These are phyloP conservation scores for Tethea ocularis DNA, from an alignment of 2,888 invertebrate genomes.

Conservation along the genomic window DNA sequence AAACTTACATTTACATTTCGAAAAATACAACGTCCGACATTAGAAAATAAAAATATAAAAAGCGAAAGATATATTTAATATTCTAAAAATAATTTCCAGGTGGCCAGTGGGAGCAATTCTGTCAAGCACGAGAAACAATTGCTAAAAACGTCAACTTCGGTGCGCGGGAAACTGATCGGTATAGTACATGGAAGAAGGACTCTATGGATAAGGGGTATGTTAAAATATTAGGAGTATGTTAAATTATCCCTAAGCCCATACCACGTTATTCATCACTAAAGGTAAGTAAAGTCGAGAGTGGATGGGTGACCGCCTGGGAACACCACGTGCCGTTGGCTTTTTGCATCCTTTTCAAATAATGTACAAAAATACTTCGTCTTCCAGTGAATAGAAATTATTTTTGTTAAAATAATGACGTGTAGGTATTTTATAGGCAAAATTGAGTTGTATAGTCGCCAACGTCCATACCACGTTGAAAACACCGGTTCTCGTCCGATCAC, in stretches of 20 bases:
- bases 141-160: constrained; percentile 57
- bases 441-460: constrained; percentile 33
- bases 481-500: constrained; percentile 81
- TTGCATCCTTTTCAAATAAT: too few relatives aligned
- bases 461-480: constrained; percentile 76
- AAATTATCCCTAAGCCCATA: too few relatives aligned
- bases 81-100: constrained; percentile 35
- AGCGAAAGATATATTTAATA: constrained; percentile 13
- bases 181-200: constrained; percentile 41
- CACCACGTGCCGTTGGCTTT: constrained; percentile 35
- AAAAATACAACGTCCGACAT: too few relatives aligned
- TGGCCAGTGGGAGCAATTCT: constrained; percentile 67
- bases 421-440: too few relatives aligned
- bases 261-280: constrained; percentile 76
- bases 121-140: constrained; percentile 63
- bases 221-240: too few relatives aligned
- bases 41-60: too few relatives aligned
- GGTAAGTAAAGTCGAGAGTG: constrained; percentile 79
- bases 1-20: too few relatives aligned
- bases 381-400: too few relatives aligned
- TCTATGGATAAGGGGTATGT: constrained; percentile 45
- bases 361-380: too few relatives aligned
- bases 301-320: constrained; percentile 79
- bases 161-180: constrained; percentile 44
- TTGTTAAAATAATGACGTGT: too few relatives aligned